These are phyloP conservation scores for Latrodectus hesperus DNA, from an alignment of 2,888 invertebrate species.

Conservation along the genomic window DNA sequence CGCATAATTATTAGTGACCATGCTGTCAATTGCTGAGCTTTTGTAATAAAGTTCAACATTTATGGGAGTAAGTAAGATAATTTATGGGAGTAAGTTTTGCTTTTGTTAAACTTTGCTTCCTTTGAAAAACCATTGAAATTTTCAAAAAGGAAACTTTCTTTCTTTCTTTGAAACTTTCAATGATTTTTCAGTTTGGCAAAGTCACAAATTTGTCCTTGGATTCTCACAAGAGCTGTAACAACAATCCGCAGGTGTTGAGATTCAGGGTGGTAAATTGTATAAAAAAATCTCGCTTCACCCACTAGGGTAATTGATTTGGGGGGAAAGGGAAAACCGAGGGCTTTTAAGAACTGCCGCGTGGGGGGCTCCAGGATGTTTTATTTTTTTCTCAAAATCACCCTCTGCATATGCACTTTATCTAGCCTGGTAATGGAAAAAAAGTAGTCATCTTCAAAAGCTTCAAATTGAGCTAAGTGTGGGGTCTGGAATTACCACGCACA, in stretches of 20 bases:
- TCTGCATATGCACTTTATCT: too few relatives aligned
- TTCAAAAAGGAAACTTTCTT: too few relatives aligned
- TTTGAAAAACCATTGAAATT: too few relatives aligned
- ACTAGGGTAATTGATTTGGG: slow-evolving; percentile 44
- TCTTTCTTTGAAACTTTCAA: too few relatives aligned
- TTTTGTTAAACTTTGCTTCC: too few relatives aligned
- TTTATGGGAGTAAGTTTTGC: too few relatives aligned
- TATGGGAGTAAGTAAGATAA: too few relatives aligned
- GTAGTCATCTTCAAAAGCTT: background rate
- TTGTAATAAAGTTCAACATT: too few relatives aligned
- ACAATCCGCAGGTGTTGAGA: slow-evolving; percentile 39
- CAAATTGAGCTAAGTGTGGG: slow-evolving; percentile 35
- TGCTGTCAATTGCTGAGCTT: too few relatives aligned
- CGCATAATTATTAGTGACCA: too few relatives aligned
- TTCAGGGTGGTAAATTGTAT: slow-evolving; percentile 22
- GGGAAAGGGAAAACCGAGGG: background rate
- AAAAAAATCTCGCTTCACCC: slow-evolving; percentile 6
- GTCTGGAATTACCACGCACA: slow-evolving; percentile 32
- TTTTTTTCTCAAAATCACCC: background rate
- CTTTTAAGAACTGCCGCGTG: slow-evolving; percentile 15
- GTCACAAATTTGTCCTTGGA: too few relatives aligned
- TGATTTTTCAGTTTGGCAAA: too few relatives aligned
- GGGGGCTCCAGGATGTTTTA: slow-evolving; percentile 13
- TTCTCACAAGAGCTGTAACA: background rate
- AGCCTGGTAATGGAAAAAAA: slow-evolving; percentile 16